Conservation (phyloP, 2,888 invertebrate genomes). For the Callyntrura sp. region DNA sequence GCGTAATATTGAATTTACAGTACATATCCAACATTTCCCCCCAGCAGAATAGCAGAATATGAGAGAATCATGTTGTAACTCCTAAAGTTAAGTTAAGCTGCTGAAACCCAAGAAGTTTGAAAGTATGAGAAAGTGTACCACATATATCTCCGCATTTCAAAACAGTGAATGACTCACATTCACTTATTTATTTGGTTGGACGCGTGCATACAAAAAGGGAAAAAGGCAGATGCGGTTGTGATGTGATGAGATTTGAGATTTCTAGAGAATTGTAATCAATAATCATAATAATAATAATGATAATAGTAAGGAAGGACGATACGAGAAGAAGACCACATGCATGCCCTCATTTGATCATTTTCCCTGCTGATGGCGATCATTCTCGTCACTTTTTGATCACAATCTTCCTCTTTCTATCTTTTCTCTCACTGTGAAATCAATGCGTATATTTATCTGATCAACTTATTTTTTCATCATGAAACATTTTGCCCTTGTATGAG, state of each 20-base stretch:
- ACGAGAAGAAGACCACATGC: constrained; percentile 64
- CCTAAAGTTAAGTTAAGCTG: not conserved
- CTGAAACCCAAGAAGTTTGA: not conserved
- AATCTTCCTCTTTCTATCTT: constrained; percentile 51
- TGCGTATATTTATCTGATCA: constrained; percentile 58
- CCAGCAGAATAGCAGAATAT: not conserved
- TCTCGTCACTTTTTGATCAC: constrained; percentile 40
- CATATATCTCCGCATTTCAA: not conserved
- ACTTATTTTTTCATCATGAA: constrained; percentile 48
- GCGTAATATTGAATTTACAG: constrained; percentile 31
- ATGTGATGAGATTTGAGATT: constrained; percentile 32
- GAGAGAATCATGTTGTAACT: not conserved
- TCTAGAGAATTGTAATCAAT: constrained; percentile 58
- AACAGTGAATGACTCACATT: constrained; percentile 32
- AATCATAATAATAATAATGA: constrained; percentile 49
- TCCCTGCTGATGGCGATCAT: constrained; percentile 51
- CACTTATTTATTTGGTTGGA: constrained; percentile 29
- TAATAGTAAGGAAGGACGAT: constrained; percentile 43
- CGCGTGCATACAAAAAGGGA: constrained; percentile 57
- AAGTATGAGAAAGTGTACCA: not conserved
- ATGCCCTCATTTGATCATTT: constrained; percentile 69
- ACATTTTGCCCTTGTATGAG: not conserved
- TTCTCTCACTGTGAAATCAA: constrained; percentile 58
- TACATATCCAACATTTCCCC: not conserved
- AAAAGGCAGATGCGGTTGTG: constrained; percentile 4